A percentile compares a stretch with the other conserved stretches of the same genome.
Evolutionary conservation across 2,113 vertebrate species (phyloP).

Genomic region (Dipodomys merriami): DNA sequence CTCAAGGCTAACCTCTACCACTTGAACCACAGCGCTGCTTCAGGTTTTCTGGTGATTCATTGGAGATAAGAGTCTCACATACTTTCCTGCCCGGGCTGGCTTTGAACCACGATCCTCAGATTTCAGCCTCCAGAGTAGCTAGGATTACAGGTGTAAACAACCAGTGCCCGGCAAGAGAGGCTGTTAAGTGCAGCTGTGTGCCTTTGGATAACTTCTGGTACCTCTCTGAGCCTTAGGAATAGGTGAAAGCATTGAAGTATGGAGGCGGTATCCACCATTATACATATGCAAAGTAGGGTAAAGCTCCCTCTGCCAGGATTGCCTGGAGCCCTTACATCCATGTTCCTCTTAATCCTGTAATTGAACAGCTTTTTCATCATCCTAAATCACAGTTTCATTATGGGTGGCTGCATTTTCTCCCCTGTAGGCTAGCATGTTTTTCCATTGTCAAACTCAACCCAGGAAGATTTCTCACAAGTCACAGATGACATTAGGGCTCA

Average conservation of each 20-base stretch:
- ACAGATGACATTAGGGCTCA: not conserved
- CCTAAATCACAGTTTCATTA: not conserved
- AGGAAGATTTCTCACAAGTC: not conserved
- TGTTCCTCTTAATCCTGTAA: slow-evolving; percentile 21
- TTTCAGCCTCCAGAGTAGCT: too few relatives aligned
- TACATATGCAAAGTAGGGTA: not conserved
- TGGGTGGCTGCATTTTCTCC: not conserved
- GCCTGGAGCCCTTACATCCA: not conserved
- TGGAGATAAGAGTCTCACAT: too few relatives aligned
- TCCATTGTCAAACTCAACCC: not conserved
- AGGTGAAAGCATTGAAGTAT: not conserved
- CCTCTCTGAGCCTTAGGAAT: slow-evolving; percentile 13
- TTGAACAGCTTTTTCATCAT: not conserved
- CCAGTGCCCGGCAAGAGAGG: too few relatives aligned
- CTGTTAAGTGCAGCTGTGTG: not conserved
- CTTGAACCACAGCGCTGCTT: too few relatives aligned
- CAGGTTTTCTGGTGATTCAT: too few relatives aligned
- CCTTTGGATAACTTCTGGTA: not conserved
- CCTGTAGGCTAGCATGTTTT: slow-evolving; percentile 41
- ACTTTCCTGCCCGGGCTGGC: too few relatives aligned
- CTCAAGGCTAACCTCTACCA: too few relatives aligned
- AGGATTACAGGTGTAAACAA: too few relatives aligned
- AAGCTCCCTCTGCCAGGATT: not conserved
- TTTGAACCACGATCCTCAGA: too few relatives aligned
- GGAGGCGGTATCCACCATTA: not conserved